Evolutionary conservation across 2,113 vertebrate species (phyloP).

Genomic region (Nothoprocta perdicaria): DNA sequence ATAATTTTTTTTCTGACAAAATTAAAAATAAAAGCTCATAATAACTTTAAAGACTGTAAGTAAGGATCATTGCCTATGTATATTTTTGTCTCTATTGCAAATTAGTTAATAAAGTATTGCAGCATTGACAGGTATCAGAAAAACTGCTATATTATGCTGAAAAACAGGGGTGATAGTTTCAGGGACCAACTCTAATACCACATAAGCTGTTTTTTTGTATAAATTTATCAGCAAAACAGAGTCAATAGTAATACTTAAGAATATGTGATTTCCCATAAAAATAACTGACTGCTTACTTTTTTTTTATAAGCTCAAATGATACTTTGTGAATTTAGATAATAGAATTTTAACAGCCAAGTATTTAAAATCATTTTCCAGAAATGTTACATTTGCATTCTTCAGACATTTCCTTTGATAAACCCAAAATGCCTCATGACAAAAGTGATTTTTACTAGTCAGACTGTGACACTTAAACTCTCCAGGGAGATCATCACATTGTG

Average conservation of each 20-base stretch:
- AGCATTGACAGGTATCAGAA: not conserved
- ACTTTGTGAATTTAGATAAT: not conserved
- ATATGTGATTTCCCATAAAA: not conserved
- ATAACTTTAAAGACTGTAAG: not conserved
- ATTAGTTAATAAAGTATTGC: not conserved
- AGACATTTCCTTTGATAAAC: constrained; percentile 3
- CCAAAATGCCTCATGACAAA: constrained; percentile 35
- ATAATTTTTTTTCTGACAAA: not conserved
- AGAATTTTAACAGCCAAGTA: not conserved
- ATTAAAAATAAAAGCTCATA: not conserved
- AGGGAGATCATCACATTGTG: constrained; percentile 66
- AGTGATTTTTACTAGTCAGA: constrained; percentile 71
- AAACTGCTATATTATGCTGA: not conserved
- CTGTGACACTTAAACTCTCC: constrained; percentile 74
- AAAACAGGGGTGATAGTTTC: not conserved
- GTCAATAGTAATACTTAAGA: not conserved
- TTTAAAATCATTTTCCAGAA: not conserved
- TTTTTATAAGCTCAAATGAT: not conserved
- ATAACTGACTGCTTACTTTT: not conserved
- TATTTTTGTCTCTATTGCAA: not conserved
- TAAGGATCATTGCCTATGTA: not conserved
- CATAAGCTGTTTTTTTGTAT: not conserved
- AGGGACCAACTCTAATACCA: not conserved
- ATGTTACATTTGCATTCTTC: not conserved
- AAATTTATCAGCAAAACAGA: not conserved